Conservation (phyloP, 2,113 vertebrate genomes). For the Bagarius yarrelli region DNA sequence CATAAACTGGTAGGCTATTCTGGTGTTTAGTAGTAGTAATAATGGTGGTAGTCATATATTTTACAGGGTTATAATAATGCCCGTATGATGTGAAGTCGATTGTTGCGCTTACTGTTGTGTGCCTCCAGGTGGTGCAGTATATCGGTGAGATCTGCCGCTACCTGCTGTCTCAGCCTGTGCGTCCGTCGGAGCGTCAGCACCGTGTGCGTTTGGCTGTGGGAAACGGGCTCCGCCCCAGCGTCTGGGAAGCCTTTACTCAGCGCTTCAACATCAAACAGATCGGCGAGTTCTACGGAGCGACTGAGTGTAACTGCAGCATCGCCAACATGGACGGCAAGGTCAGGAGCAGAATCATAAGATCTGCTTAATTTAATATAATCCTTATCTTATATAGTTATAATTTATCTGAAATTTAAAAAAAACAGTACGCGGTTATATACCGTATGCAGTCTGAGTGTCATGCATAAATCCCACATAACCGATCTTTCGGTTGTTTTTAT, state of each 20-base stretch:
- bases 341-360: neutral
- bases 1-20: no score
- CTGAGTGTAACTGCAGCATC: conserved; percentile 91
- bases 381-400: no score
- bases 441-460: neutral
- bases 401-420: neutral
- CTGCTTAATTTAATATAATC: no score
- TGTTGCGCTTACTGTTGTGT: neutral
- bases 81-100: neutral
- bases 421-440: neutral
- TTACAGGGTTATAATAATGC: no score
- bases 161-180: conserved; percentile 77
- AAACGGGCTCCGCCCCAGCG: conserved; percentile 80
- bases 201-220: conserved; percentile 80
- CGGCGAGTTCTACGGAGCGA: conserved; percentile 90
- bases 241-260: conserved; percentile 83
- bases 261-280: conserved; percentile 78
- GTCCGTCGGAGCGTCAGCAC: conserved; percentile 70
- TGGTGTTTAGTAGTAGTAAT: no score
- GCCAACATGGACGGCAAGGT: conserved; percentile 90
- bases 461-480: neutral
- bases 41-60: no score
- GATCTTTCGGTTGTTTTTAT: no score
- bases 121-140: conserved; percentile 82
- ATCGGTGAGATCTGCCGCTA: conserved; percentile 92